Conservation (phyloP, 2,888 invertebrate genomes). For the Elegia similella region DNA sequence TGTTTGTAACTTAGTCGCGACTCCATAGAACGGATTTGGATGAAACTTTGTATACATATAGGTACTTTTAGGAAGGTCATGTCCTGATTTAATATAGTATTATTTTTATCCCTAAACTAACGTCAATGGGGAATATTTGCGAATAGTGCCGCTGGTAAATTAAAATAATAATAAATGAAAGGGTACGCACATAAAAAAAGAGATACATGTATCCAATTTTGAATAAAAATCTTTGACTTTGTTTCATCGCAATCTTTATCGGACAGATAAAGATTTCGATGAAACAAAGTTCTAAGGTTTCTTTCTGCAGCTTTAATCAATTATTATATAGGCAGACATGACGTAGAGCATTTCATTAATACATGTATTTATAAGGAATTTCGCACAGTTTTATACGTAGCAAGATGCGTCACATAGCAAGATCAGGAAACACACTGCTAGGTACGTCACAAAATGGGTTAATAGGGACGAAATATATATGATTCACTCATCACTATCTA, state of each 20-base stretch:
- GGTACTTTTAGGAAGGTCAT: not conserved
- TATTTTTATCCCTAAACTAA: no score
- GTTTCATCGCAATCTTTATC: no score
- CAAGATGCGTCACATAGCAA: not conserved
- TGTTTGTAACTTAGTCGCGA: no score
- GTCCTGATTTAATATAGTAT: not conserved
- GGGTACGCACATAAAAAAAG: no score
- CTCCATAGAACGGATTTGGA: no score
- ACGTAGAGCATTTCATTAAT: not conserved
- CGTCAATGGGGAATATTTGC: no score
- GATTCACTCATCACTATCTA: conserved; percentile 15
- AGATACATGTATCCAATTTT: no score
- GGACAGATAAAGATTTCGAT: not conserved
- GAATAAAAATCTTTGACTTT: no score
- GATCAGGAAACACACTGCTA: conserved; percentile 2
- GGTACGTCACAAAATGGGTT: conserved; percentile 10
- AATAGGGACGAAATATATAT: not conserved
- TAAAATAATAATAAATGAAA: no score
- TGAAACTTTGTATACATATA: not conserved
- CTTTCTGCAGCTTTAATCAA: not conserved
- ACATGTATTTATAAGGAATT: not conserved
- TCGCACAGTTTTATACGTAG: not conserved
- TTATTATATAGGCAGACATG: not conserved
- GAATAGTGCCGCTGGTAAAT: no score
- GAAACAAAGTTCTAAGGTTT: not conserved